phyloP scores from a whole-genome alignment of 92 coral and sea anemone genomes.

The Parazoanthus darwini region DNA sequence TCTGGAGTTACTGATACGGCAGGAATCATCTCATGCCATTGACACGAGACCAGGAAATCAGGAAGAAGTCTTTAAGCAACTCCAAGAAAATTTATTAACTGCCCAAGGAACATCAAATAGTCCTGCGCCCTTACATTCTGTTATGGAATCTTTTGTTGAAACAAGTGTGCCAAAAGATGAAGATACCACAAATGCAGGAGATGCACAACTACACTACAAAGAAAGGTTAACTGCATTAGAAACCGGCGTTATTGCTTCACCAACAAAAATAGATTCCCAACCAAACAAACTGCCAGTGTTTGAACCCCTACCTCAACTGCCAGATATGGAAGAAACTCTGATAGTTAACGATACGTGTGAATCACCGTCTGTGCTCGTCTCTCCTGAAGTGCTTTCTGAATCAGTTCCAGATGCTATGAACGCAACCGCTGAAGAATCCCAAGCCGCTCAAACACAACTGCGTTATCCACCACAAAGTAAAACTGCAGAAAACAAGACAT shows the following conservation, averaged over 20 bases:
- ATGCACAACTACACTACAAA: background rate
- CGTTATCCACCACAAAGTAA: background rate
- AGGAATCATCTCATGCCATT: background rate
- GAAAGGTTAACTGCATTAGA: background rate
- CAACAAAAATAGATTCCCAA: background rate
- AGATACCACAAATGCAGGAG: background rate
- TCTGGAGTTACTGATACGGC: background rate
- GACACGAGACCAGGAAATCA: background rate
- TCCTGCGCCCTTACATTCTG: background rate
- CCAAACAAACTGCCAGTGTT: background rate
- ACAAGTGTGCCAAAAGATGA: background rate
- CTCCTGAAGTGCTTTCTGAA: background rate
- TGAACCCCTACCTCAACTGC: background rate
- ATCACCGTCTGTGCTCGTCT: background rate
- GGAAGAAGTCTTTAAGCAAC: background rate
- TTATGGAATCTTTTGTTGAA: background rate
- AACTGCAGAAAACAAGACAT: background rate
- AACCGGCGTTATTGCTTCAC: background rate
- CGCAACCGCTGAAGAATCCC: background rate
- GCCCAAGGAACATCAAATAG: background rate
- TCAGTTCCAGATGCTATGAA: background rate
- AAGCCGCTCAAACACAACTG: background rate
- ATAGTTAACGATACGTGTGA: background rate
- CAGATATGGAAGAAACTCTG: background rate
- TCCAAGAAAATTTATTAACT: background rate